These are phyloP conservation scores for Papilio gigon DNA, from an alignment of 2,888 invertebrate species.

Conservation along the genomic window DNA sequence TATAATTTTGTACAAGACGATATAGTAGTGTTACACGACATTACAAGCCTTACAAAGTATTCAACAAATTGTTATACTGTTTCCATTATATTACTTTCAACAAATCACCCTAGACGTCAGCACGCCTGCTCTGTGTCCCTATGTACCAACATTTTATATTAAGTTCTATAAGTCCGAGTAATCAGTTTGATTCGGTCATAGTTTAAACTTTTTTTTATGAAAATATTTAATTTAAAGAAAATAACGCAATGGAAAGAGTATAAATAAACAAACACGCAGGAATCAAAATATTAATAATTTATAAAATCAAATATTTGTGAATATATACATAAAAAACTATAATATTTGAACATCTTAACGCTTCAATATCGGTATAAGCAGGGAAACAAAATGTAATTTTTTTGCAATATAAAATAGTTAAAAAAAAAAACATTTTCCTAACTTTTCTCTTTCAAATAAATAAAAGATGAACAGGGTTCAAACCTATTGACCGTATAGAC, in stretches of 20 bases:
- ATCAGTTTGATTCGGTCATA: neutral
- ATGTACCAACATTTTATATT: too few relatives aligned
- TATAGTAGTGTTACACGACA: neutral
- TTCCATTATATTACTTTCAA: constrained; percentile 1
- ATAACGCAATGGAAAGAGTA: constrained; percentile 2
- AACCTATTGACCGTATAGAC: neutral
- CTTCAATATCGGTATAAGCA: neutral
- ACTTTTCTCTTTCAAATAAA: neutral
- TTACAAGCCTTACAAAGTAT: constrained; percentile 33
- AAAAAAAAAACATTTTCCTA: neutral
- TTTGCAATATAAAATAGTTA: too few relatives aligned
- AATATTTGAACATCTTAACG: neutral
- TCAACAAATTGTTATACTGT: constrained; percentile 35
- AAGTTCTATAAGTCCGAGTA: too few relatives aligned
- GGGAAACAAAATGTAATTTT: neutral
- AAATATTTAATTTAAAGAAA: neutral
- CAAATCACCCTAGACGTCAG: too few relatives aligned
- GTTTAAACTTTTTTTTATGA: neutral
- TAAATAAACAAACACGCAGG: neutral
- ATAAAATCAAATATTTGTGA: neutral
- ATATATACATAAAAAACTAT: neutral
- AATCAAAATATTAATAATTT: neutral
- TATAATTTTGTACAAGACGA: constrained; percentile 10
- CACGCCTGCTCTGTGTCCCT: too few relatives aligned
- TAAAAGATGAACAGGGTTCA: neutral